Percentiles rank a stretch among this genome's conserved stretches.
Evolutionary conservation across 2,797 vertebrate genomes (phyloP).

Genomic region (Fundulus diaphanus): DNA sequence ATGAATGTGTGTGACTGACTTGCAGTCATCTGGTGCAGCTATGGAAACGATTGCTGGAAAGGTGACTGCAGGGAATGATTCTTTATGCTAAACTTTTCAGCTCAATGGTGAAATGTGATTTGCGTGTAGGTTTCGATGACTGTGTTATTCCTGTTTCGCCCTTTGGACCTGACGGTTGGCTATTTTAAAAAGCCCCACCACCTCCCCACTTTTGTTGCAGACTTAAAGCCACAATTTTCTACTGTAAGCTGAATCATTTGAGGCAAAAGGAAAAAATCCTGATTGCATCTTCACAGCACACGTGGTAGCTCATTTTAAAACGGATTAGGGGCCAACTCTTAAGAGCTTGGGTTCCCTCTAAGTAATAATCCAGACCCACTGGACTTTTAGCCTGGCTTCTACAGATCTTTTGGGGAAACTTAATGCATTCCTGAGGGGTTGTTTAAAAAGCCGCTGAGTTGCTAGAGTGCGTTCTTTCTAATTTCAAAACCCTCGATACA

Average conservation of each 20-base stretch:
- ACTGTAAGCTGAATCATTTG: conserved; percentile 54
- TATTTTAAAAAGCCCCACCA: conserved; percentile 42
- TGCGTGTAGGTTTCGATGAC: conserved; percentile 47
- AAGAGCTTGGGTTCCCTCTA: conserved; percentile 50
- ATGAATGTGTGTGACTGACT: conserved; percentile 67
- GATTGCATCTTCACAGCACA: conserved; percentile 51
- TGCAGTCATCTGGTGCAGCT: conserved; percentile 74
- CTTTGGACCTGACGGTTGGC: conserved; percentile 57
- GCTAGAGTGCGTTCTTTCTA: conserved; percentile 45
- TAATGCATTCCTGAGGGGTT: conserved; percentile 53
- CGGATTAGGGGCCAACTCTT: conserved; percentile 59
- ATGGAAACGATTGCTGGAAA: conserved; percentile 66
- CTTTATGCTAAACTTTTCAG: conserved; percentile 72
- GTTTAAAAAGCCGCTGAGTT: conserved; percentile 35
- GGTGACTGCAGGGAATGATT: conserved; percentile 66
- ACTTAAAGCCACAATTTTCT: conserved; percentile 51
- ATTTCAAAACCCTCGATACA: conserved; percentile 48
- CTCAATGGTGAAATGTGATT: conserved; percentile 61
- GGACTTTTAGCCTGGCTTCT: conserved; percentile 48
- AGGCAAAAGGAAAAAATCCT: conserved; percentile 5
- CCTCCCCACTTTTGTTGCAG: conserved; percentile 19
- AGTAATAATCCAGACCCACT: conserved; percentile 56
- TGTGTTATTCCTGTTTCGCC: conserved; percentile 3
- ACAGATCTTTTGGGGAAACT: conserved; percentile 49
- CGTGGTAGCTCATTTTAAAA: conserved; percentile 54